Conservation (phyloP, 2,888 invertebrate species). For the Megamerina dolium region DNA sequence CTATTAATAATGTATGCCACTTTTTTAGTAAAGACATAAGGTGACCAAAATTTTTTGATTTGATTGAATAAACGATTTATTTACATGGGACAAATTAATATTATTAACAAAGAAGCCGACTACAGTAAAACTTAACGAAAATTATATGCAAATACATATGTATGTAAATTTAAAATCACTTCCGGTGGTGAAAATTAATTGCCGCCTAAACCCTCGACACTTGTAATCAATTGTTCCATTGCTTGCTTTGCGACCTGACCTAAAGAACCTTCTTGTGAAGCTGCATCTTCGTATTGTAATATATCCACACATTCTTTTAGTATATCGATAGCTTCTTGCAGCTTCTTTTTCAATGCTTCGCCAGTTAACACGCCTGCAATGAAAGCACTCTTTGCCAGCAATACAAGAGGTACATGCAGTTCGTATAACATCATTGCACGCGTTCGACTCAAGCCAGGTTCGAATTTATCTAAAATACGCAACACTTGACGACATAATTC, state of each 20-base stretch:
- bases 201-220: constrained; percentile 39
- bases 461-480: constrained; percentile 63
- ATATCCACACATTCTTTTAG: constrained; percentile 62
- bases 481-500: constrained; percentile 66
- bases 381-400: constrained; percentile 62
- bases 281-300: constrained; percentile 59
- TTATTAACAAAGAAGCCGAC: too few species aligned
- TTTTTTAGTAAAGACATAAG: too few species aligned
- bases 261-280: constrained; percentile 44
- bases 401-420: constrained; percentile 69
- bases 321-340: constrained; percentile 59
- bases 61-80: too few species aligned
- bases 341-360: constrained; percentile 56
- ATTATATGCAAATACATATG: too few species aligned
- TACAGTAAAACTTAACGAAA: too few species aligned
- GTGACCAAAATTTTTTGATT: too few species aligned
- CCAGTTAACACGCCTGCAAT: constrained; percentile 56
- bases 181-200: too few species aligned
- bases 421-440: constrained; percentile 77
- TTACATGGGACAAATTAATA: too few species aligned
- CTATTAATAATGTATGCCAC: too few species aligned
- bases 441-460: constrained; percentile 71
- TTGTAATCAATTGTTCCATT: constrained; percentile 35
- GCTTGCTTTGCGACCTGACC: constrained; percentile 40
- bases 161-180: too few species aligned